These are phyloP conservation scores for Ooceraea biroi DNA, from an alignment of 1,140 invertebrate genomes.

Conservation along the genomic window DNA sequence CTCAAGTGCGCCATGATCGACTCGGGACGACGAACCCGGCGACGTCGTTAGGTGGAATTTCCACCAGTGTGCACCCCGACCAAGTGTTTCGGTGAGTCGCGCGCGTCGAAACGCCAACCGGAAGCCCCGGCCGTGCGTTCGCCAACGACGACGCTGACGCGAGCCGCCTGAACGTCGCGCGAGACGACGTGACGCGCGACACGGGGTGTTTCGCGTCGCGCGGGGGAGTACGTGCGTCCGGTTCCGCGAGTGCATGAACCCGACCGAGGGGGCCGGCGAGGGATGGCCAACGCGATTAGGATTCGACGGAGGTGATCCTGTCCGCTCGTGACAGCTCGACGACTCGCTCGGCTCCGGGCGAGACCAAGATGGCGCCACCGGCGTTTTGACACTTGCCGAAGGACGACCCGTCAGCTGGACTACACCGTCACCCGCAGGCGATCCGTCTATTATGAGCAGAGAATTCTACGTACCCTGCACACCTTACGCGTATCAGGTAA, in stretches of 20 bases:
- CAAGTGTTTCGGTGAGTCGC: slow-evolving; percentile 37
- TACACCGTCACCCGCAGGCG: slow-evolving; percentile 63
- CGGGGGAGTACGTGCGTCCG: slow-evolving; percentile 13
- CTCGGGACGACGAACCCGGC: slow-evolving; percentile 48
- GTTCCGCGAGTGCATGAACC: slow-evolving; percentile 21
- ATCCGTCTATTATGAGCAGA: slow-evolving; percentile 82
- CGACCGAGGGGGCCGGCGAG: not conserved
- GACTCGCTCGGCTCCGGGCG: slow-evolving; percentile 64
- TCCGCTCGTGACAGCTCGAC: slow-evolving; percentile 81
- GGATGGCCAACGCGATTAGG: slow-evolving; percentile 59
- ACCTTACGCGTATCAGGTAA: slow-evolving; percentile 84
- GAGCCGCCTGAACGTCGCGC: slow-evolving; percentile 9
- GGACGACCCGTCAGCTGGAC: slow-evolving; percentile 78
- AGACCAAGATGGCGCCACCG: slow-evolving; percentile 82
- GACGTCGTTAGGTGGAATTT: slow-evolving; percentile 31
- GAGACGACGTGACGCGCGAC: slow-evolving; percentile 7
- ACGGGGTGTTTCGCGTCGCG: not conserved
- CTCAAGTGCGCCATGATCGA: slow-evolving; percentile 46
- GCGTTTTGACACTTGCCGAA: slow-evolving; percentile 81
- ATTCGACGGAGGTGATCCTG: slow-evolving; percentile 69
- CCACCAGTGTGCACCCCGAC: slow-evolving; percentile 31
- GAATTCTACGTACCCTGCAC: slow-evolving; percentile 83
- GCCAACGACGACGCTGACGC: slow-evolving; percentile 32
- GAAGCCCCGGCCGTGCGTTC: not conserved
- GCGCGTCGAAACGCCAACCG: not conserved